Evolutionary conservation across 1,140 invertebrate genomes (phyloP).

Genomic region (Heliconius eleuchia): DNA sequence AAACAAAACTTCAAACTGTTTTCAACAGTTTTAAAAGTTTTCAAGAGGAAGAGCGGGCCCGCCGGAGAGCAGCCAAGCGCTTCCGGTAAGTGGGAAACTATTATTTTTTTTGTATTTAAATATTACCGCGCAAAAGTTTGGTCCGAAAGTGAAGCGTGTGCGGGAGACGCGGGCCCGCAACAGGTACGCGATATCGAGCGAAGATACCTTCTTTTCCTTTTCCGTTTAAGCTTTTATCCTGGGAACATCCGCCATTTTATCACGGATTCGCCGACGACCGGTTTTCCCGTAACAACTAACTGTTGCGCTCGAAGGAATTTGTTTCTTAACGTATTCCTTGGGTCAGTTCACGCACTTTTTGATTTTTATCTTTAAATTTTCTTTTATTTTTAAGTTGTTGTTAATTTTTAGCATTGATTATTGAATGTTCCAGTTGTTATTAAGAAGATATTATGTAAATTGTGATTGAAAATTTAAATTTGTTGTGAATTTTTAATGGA

Average conservation of each 20-base stretch:
- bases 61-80: slow-evolving; percentile 48
- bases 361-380: neutral
- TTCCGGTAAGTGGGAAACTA: slow-evolving; percentile 54
- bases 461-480: neutral
- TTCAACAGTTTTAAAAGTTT: slow-evolving; percentile 62
- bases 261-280: neutral
- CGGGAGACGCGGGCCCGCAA: slow-evolving; percentile 59
- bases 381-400: neutral
- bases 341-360: neutral
- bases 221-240: slow-evolving; percentile 58
- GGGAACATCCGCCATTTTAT: slow-evolving; percentile 63
- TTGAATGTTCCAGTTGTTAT: neutral
- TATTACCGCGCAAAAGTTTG: slow-evolving; percentile 62
- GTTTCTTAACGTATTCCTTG: neutral
- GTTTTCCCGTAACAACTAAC: slow-evolving; percentile 26
- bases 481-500: neutral
- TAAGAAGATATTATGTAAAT: neutral
- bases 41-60: slow-evolving; percentile 51
- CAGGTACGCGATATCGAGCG: slow-evolving; percentile 68
- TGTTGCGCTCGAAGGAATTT: slow-evolving; percentile 33
- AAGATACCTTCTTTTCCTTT: slow-evolving; percentile 61
- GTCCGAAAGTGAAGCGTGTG: slow-evolving; percentile 20
- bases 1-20: slow-evolving; percentile 64
- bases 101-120: slow-evolving; percentile 5
- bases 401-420: neutral